Evolutionary conservation across 2,888 invertebrate genomes (phyloP).

Genomic region (Rhingia campestris): DNA sequence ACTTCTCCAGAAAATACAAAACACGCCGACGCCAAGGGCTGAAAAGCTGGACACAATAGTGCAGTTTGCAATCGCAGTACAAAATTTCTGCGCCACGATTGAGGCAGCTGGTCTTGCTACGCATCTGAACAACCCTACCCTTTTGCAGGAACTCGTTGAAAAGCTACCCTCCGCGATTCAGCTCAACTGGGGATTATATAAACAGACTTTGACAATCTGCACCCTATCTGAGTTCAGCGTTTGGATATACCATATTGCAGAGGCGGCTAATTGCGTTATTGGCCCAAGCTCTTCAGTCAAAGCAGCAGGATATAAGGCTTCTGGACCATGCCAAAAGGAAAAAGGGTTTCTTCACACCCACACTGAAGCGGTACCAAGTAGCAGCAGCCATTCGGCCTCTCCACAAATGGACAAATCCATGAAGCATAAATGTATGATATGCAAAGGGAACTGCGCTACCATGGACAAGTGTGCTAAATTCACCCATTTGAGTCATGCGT

Average conservation of each 20-base stretch:
- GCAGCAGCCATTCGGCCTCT: not conserved
- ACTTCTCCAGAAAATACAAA: constrained; percentile 25
- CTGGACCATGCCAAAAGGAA: not conserved
- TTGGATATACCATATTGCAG: constrained; percentile 65
- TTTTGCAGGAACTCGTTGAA: constrained; percentile 13
- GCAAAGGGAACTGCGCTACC: not conserved
- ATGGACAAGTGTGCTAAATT: not conserved
- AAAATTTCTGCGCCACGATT: not conserved
- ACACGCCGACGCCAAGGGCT: constrained; percentile 22
- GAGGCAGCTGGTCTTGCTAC: not conserved
- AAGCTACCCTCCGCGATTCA: not conserved
- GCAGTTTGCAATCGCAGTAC: constrained; percentile 22
- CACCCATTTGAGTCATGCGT: not conserved
- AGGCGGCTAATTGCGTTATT: constrained; percentile 40
- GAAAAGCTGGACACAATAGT: constrained; percentile 31
- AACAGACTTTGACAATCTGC: constrained; percentile 7
- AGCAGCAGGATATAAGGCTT: not conserved
- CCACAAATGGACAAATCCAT: not conserved
- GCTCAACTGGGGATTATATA: constrained; percentile 12
- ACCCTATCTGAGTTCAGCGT: constrained; percentile 46
- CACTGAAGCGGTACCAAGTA: not conserved
- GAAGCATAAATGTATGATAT: not conserved
- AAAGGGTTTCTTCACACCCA: not conserved
- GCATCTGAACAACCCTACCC: constrained; percentile 6
- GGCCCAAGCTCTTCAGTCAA: not conserved